Percentiles rank a stretch among this genome's conserved stretches.
phyloP scores from a whole-genome alignment of 2,797 vertebrate species.

The Aphelocoma californica region DNA sequence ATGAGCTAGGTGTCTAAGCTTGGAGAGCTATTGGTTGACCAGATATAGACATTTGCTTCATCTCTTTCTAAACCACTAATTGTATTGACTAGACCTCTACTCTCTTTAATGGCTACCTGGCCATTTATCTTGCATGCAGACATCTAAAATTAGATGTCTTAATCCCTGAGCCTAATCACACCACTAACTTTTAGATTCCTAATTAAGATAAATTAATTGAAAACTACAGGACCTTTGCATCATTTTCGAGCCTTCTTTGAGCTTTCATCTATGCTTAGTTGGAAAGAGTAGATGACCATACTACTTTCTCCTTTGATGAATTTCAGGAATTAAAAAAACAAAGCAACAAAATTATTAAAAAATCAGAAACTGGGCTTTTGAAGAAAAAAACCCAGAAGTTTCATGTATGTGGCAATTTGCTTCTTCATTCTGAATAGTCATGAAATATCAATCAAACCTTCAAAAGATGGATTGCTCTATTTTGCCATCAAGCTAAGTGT shows the following conservation, averaged over 20 bases:
- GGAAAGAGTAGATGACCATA: neutral
- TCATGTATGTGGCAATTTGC: neutral
- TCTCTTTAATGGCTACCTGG: conserved; percentile 9
- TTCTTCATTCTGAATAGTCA: neutral
- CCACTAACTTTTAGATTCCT: conserved; percentile 3
- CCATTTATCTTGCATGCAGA: neutral
- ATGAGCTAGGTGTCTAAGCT: neutral
- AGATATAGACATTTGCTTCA: conserved; percentile 42
- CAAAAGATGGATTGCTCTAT: neutral
- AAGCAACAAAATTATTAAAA: neutral
- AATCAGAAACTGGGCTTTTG: neutral
- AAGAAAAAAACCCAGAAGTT: neutral
- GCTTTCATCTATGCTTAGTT: neutral
- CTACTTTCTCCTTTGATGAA: neutral
- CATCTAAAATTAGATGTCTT: conserved; percentile 43
- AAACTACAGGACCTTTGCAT: neutral
- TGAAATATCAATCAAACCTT: neutral
- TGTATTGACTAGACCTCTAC: conserved; percentile 39
- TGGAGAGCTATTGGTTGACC: conserved; percentile 8
- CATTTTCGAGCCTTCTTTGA: neutral
- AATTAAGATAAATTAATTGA: conserved; percentile 25
- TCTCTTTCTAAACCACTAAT: conserved; percentile 50
- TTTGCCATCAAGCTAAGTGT: neutral
- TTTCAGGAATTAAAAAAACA: neutral
- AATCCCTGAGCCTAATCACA: neutral